Evolutionary conservation across 2,113 vertebrate species (phyloP).

Genomic region (Corythoichthys haematopterus): DNA sequence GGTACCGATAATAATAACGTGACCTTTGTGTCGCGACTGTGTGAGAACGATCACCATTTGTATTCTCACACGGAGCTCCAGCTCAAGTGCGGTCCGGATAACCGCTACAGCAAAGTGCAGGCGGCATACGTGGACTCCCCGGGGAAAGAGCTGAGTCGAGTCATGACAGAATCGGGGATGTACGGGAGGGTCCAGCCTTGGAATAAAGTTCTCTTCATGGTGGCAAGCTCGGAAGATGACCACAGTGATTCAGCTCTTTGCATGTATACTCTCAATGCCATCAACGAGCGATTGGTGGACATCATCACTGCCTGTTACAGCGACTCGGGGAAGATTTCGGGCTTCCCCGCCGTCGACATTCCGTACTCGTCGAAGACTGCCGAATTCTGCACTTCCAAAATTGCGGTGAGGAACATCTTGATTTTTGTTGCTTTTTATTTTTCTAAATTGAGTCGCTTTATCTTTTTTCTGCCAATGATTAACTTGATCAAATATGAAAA

Average conservation of each 20-base stretch:
- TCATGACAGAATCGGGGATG: constrained; percentile 50
- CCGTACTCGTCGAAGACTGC: constrained; percentile 72
- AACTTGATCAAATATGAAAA: no score
- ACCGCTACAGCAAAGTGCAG: constrained; percentile 76
- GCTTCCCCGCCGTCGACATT: constrained; percentile 73
- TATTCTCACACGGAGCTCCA: constrained; percentile 93
- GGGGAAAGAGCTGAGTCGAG: constrained; percentile 68
- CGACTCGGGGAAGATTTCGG: constrained; percentile 47
- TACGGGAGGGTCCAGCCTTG: constrained; percentile 40
- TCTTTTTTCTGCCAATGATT: no score
- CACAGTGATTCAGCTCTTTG: constrained; percentile 75
- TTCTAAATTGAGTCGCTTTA: no score
- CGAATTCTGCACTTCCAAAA: constrained; percentile 51
- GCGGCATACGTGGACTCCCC: constrained; percentile 76
- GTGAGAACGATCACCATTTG: constrained; percentile 80
- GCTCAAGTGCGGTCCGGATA: constrained; percentile 70
- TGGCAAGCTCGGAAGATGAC: constrained; percentile 78
- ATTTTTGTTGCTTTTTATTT: not conserved
- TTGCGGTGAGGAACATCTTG: constrained; percentile 40
- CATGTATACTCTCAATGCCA: constrained; percentile 78
- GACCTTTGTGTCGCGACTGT: constrained; percentile 85
- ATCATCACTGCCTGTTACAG: constrained; percentile 83
- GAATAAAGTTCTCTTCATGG: constrained; percentile 77
- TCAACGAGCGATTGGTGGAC: constrained; percentile 79
- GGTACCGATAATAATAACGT: constrained; percentile 74